Evolutionary conservation across 2,797 vertebrate species (phyloP).

Genomic region (Phrynocephalus vlangalii): DNA sequence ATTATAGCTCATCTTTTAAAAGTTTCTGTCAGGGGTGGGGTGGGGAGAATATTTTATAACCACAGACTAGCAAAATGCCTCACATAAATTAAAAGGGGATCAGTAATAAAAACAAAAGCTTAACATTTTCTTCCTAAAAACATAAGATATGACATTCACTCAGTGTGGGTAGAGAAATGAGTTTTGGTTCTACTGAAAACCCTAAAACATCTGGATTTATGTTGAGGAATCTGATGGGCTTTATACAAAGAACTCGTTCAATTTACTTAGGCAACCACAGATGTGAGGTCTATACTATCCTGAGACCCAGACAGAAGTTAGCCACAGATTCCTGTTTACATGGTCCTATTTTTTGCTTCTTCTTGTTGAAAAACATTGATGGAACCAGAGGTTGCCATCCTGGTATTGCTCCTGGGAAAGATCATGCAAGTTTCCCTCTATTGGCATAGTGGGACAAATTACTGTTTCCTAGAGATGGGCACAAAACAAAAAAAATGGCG

Average conservation of each 20-base stretch:
- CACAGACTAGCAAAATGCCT: not conserved
- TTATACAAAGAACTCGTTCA: not conserved
- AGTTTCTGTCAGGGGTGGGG: not conserved
- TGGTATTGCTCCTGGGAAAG: not conserved
- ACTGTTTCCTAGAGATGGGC: too few relatives aligned
- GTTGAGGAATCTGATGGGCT: not conserved
- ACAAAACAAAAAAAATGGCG: too few relatives aligned
- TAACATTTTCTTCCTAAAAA: not conserved
- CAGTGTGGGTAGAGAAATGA: not conserved
- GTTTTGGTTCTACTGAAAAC: not conserved
- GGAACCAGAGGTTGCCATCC: not conserved
- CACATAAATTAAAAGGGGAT: not conserved
- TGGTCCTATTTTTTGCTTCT: not conserved
- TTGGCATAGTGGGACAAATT: not conserved
- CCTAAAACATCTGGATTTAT: not conserved
- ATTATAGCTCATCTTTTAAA: conserved; percentile 9
- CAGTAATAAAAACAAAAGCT: not conserved
- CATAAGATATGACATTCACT: conserved; percentile 21
- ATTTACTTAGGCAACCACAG: not conserved
- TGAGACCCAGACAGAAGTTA: not conserved
- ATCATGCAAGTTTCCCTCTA: not conserved
- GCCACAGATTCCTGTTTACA: not conserved
- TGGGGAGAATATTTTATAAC: conserved; percentile 6
- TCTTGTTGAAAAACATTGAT: not conserved
- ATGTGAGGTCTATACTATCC: not conserved